phyloP scores from a whole-genome alignment of 2,888 invertebrate species.

The Bimastos eiseni region DNA sequence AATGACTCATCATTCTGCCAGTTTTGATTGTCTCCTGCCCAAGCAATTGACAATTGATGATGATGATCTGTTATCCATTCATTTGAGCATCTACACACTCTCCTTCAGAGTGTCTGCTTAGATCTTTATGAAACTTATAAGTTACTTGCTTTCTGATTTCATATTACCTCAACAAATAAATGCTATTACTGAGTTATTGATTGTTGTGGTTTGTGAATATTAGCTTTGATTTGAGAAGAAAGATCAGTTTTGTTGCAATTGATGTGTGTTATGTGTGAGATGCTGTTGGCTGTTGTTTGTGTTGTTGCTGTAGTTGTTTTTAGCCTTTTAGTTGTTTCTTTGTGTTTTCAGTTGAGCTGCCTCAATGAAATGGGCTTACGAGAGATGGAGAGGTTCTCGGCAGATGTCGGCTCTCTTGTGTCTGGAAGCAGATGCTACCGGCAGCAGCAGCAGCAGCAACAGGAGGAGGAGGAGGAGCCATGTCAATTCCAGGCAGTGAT shows the following conservation, averaged over 20 bases:
- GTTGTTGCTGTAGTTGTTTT: not conserved
- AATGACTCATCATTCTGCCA: not conserved
- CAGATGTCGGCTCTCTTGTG: not conserved
- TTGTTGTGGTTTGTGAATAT: not conserved
- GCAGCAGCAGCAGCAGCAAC: not conserved
- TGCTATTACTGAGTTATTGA: not conserved
- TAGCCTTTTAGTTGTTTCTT: not conserved
- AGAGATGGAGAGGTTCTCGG: slow-evolving; percentile 7
- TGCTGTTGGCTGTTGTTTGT: not conserved
- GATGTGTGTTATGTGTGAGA: not conserved
- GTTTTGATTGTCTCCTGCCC: not conserved
- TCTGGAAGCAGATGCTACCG: slow-evolving; percentile 3
- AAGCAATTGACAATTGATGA: not conserved
- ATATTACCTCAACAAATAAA: not conserved
- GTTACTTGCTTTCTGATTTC: not conserved
- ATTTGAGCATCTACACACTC: not conserved
- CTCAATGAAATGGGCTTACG: slow-evolving; percentile 14
- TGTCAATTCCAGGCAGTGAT: slow-evolving; percentile 15
- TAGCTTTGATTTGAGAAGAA: not conserved
- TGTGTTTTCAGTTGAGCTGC: not conserved
- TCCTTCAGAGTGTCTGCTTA: not conserved
- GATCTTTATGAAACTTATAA: not conserved
- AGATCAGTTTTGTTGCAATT: not conserved
- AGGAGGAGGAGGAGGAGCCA: not conserved
- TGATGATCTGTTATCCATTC: not conserved